Base-by-base conservation (phyloP, 1,140 invertebrate species). In the Pseudomyrmex flavicornis region DNA sequence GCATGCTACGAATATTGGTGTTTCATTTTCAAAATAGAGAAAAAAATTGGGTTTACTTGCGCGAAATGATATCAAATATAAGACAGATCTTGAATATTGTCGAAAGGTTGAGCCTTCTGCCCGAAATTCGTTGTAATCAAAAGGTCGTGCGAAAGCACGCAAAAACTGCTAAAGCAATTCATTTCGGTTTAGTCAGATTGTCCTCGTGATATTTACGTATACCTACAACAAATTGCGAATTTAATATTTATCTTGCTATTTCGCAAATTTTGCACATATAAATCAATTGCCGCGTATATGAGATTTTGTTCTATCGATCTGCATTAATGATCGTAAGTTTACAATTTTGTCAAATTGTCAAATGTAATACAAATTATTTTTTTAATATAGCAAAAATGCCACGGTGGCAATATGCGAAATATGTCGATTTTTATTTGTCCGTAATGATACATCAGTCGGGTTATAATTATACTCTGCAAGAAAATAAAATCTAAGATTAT, bases 401-500 rank as follows among this genome's bases (percentile, higher is more conserved):
- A 22, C 58, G 26, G 12, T 10, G 59, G 13, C 35, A 35, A 8
- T 63, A 48, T 56, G 26, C n/a, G 22, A 17, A 66, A 26, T 12
- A n/a, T 20, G n/a, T 8, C n/a, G 56, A 70, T 70, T 58, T 17
- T 59, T 50, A 20, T 10, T 59, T 20, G 54, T 20, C 52, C 48
- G 20, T 22, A 20, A 1, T 26, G 13, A 17, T 58, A 26, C 15
- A 58, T 26, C 44, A 22, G 52, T 17, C 15, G 15, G 35, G 15
- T 22, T 79, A 79, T 80, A 80, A 70, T 80, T 70, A 69, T 22
- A 80, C 22, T 70, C 35, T 22, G 54, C 15, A 72, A 70, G 65
- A 70, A 20, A 70, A 80, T 72, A 80, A 70, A 80, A 80, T 80
- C 54, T 56, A 56, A 80, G 54, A 59, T 80, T 80, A 80, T 80